A percentile compares a stretch with the other conserved stretches of the same genome.
Conservation (phyloP, 2,888 invertebrate species). For the Melieria picta region DNA sequence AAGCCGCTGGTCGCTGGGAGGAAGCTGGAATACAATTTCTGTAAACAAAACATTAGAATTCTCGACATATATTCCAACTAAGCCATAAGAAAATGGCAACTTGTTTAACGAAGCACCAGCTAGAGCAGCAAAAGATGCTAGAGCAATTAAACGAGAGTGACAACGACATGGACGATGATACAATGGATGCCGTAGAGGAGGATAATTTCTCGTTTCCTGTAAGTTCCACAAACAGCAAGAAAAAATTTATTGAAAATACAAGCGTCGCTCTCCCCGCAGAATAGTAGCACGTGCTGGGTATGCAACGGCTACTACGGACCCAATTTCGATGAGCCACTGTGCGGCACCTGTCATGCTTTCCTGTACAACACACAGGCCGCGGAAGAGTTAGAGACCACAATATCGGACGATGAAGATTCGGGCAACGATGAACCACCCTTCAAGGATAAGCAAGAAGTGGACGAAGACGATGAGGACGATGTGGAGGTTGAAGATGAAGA, state of each 20-base stretch:
- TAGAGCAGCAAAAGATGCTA: slow-evolving; percentile 40
- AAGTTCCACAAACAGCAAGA: slow-evolving; percentile 36
- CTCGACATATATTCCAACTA: neutral
- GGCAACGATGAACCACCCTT: slow-evolving; percentile 90
- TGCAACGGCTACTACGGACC: slow-evolving; percentile 94
- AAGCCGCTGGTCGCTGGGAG: no score
- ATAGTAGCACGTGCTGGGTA: slow-evolving; percentile 73
- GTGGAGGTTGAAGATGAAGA: slow-evolving; percentile 57
- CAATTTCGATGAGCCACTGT: slow-evolving; percentile 90
- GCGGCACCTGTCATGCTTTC: slow-evolving; percentile 91
- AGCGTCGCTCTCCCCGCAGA: slow-evolving; percentile 46
- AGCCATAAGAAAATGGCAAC: slow-evolving; percentile 50
- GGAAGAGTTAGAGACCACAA: slow-evolving; percentile 65
- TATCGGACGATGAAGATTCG: slow-evolving; percentile 89
- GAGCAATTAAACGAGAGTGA: slow-evolving; percentile 47
- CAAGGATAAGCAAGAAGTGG: slow-evolving; percentile 59
- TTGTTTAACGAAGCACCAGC: slow-evolving; percentile 48
- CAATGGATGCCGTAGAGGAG: slow-evolving; percentile 43
- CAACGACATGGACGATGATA: slow-evolving; percentile 40
- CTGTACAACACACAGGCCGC: slow-evolving; percentile 78
- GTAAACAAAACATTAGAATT: neutral
- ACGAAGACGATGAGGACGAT: slow-evolving; percentile 51
- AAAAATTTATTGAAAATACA: neutral
- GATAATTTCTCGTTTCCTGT: slow-evolving; percentile 57
- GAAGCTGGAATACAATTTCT: neutral